Base-by-base conservation (phyloP, 2,113 vertebrate species). In the Planiliza haematocheilus region DNA sequence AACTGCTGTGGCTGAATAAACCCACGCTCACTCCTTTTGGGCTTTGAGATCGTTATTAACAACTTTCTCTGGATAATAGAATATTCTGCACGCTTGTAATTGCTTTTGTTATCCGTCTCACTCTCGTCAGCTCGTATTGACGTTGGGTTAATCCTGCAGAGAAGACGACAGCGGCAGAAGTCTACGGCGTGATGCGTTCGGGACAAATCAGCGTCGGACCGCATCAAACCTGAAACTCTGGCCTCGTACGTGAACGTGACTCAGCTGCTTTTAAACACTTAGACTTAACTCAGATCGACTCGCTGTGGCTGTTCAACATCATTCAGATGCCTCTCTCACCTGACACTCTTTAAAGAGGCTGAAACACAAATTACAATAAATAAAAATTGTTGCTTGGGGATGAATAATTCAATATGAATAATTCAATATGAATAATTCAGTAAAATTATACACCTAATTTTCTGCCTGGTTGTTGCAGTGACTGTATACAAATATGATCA, bases 241-340 rank as follows among this genome's bases (percentile, higher is more conserved):
- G 24, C 24, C 39, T 46, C 7, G 52, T 37, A 43, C 59, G 41
- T 43, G 18, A 64, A n/a, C 17, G 63, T 50, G n/a, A n/a, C 56
- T 68, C 67, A 24, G 72, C 75, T 21, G 75, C 62, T 65, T 57
- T 42, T 21, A 79, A 65, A 52, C 46, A 5, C 63, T 34, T 48
- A 41, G 20, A 76, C 50, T 48, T n/a, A n/a, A 34, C 43, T 60
- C 36, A 53, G 53, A 70, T 30, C 63, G 82, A 87, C 51, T 82
- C 78, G 67, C 38, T 34, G 53, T 10, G 43, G 34, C 55, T 65
- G 21, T 50, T 67, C 17, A 42, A 21, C 61, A 58, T 62, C 59
- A 74, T 36, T 78, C 73, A 45, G 37, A 16, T 56, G n/a, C n/a
- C n/a, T n/a, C n/a, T n/a, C n/a, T 43, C 45, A 7, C 3, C 56